These are phyloP conservation scores for Anguilla pacifica DNA, from an alignment of 2,797 vertebrate genomes.

Conservation along the genomic window DNA sequence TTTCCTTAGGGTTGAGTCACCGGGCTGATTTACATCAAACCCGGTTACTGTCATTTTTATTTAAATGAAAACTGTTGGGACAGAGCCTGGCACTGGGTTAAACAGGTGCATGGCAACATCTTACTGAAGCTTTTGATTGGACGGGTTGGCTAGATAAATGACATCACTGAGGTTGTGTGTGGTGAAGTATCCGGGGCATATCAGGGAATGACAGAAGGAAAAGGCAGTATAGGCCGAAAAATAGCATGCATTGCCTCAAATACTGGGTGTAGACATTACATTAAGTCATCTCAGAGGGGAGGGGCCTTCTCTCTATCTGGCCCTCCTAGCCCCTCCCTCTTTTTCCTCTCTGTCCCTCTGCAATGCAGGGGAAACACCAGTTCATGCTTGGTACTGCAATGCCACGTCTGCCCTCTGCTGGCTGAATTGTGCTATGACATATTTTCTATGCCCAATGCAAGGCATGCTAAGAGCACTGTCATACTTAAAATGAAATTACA, in stretches of 20 bases:
- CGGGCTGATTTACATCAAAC: background rate
- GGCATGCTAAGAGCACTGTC: background rate
- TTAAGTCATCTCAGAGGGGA: constrained; percentile 54
- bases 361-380: constrained; percentile 72
- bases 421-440: constrained; percentile 31
- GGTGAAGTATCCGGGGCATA: background rate
- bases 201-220: constrained; percentile 30
- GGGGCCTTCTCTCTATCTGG: constrained; percentile 39
- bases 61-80: background rate
- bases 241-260: constrained; percentile 15
- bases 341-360: constrained; percentile 59
- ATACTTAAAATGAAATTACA: background rate
- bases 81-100: background rate
- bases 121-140: background rate
- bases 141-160: background rate
- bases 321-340: constrained; percentile 31
- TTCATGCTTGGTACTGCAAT: constrained; percentile 42
- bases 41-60: background rate
- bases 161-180: background rate
- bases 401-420: constrained; percentile 69
- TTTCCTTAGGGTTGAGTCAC: background rate
- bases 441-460: background rate
- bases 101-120: background rate
- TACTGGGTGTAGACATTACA: constrained; percentile 3
- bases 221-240: constrained; percentile 42